Base-by-base conservation (phyloP, 2,888 invertebrate genomes). In the Mystacides longicornis region DNA sequence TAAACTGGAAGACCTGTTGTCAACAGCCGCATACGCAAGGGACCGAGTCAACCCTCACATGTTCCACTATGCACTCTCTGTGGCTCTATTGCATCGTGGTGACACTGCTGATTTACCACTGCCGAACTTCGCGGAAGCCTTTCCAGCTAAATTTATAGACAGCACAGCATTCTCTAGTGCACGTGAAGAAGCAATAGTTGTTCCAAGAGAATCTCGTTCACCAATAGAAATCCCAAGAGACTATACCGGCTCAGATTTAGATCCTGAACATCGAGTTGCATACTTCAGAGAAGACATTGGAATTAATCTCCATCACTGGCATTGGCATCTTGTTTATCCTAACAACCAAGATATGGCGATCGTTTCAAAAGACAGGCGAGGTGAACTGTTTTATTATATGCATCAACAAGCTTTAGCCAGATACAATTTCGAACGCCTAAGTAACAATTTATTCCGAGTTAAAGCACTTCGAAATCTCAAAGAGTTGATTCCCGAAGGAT, bases 281-380 rank as follows among this genome's bases (percentile, higher is more conserved):
- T 93, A 92, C 71, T 92, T 87, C 79, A 81, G 91, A 42, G 92
- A 92, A 68, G 92, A 91, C 69, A 75, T 90, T 57, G 90, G 89
- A 61, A 78, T 92, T 63, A 92, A 92, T 72, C 82, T 89, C 49
- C 92, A 92, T 68, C 92, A 93, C 68, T 93, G 92, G 91, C 91
- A 92, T 67, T 92, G 91, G 92, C 92, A 93, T 70, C 77, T 92
- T 61, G 90, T 92, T 2, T 92, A 91, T 69, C 91, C 91, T 0
- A 83, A 85, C 63, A 81, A 84, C 0, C 73, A 79, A 62, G 70
- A 74, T 18, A 69, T 69, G 42, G 62, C 63, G 31, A 77, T 80
- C 51, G 81, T 82, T 7, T 67, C 70, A 49, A 81, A 82, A 63
- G 80, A 84, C 65, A 72, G 83, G 57, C 73, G 83, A 46, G 83